Evolutionary conservation across 2,113 vertebrate species (phyloP).

Genomic region (Tautogolabrus adspersus): DNA sequence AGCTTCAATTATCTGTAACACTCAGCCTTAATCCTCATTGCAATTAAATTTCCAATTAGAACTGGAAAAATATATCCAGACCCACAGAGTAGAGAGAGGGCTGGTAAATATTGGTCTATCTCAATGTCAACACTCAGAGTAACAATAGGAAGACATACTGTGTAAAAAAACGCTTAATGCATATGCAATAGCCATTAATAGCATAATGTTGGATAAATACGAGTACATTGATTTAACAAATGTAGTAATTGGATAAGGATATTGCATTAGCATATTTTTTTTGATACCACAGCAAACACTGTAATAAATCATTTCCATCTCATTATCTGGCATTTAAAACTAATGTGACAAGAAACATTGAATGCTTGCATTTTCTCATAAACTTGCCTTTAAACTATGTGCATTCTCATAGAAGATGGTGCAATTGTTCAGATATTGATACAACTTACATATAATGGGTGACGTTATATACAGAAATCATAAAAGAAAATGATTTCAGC

Average conservation of each 20-base stretch:
- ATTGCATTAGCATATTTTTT: conserved; percentile 77
- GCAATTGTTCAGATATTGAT: background rate
- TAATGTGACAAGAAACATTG: conserved; percentile 49
- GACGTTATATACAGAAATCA: background rate
- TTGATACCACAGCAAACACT: conserved; percentile 49
- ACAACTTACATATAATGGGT: background rate
- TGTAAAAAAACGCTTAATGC: conserved; percentile 43
- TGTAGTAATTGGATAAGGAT: conserved; percentile 76
- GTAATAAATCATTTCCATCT: conserved; percentile 66
- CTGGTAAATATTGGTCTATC: conserved; percentile 64
- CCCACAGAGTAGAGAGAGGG: conserved; percentile 41
- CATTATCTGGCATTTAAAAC: conserved; percentile 66
- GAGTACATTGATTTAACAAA: conserved; percentile 72
- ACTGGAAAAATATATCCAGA: conserved; percentile 58
- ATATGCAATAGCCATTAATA: conserved; percentile 64
- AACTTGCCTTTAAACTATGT: background rate
- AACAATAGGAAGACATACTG: conserved; percentile 29
- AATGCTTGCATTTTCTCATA: conserved; percentile 17
- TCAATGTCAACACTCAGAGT: conserved; percentile 46
- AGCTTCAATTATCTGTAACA: conserved; percentile 69
- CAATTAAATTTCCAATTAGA: conserved; percentile 82
- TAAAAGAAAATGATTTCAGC: background rate
- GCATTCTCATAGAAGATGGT: background rate
- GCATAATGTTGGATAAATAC: conserved; percentile 73
- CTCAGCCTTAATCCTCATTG: conserved; percentile 72